Evolutionary conservation across 2,113 vertebrate species (phyloP).

Genomic region (Triplophysa dalaica): DNA sequence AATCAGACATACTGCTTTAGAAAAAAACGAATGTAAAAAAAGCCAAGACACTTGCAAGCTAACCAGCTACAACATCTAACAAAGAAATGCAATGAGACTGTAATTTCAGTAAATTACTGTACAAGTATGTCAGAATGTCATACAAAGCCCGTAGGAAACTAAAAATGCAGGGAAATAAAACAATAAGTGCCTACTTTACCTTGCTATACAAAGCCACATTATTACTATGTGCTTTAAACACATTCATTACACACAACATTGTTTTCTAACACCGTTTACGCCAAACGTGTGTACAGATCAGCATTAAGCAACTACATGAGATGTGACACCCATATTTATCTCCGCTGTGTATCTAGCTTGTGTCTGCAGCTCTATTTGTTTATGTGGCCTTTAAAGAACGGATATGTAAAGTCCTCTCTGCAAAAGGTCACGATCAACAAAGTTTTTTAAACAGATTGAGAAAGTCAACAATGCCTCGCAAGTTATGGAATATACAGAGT

Average conservation of each 20-base stretch:
- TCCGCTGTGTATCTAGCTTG: not conserved
- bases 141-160: too few species aligned
- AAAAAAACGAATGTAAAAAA: too few species aligned
- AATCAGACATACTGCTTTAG: too few species aligned
- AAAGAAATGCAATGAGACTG: too few species aligned
- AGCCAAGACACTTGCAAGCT: too few species aligned
- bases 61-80: too few species aligned
- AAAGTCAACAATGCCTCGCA: conserved; percentile 1
- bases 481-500: not conserved
- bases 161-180: too few species aligned
- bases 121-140: too few species aligned
- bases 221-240: not conserved
- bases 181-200: too few species aligned
- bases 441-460: conserved; percentile 4
- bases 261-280: not conserved
- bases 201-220: not conserved
- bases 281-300: not conserved
- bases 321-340: not conserved
- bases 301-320: too few species aligned
- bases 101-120: too few species aligned
- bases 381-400: conserved; percentile 26
- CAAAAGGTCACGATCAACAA: conserved; percentile 2
- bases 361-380: conserved; percentile 9
- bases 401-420: conserved; percentile 10
- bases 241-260: conserved; percentile 3